Percentiles rank a stretch among this genome's conserved stretches.
phyloP scores from a whole-genome alignment of 2,797 vertebrate species.

The Arremon brunneinucha region DNA sequence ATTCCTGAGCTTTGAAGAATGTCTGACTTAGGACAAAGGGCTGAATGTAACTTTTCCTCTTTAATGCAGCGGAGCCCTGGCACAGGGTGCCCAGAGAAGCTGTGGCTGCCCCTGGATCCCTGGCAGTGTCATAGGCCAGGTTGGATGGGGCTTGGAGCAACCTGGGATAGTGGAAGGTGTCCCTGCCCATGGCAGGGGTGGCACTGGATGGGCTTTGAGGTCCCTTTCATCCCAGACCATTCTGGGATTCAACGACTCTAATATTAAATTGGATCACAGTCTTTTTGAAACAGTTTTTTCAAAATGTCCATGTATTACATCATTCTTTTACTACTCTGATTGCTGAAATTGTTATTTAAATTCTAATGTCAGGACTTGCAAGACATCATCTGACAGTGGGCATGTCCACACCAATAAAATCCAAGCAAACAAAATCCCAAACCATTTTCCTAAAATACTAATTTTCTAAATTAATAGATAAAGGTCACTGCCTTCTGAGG shows the following conservation, averaged over 20 bases:
- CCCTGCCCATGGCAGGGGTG: neutral
- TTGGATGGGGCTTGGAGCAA: rapidly evolving
- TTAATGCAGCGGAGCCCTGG: rapidly evolving
- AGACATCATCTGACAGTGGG: neutral
- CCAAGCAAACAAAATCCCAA: neutral
- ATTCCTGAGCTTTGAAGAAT: neutral
- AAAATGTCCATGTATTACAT: rapidly evolving
- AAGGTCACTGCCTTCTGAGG: neutral
- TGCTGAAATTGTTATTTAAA: neutral
- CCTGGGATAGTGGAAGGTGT: rapidly evolving
- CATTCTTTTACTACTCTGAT: neutral
- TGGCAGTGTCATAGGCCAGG: neutral
- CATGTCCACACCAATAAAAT: neutral
- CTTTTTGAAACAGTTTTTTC: neutral
- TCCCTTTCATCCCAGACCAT: neutral
- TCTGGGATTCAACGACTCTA: neutral
- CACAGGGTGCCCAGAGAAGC: neutral
- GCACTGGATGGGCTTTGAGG: rapidly evolving
- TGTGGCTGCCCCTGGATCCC: neutral
- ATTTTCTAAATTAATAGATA: neutral
- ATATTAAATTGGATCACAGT: neutral
- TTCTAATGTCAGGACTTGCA: neutral
- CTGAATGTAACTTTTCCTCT: neutral
- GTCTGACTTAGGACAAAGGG: neutral
- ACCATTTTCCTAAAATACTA: neutral